Evolutionary conservation across 1,140 invertebrate genomes (phyloP).

Genomic region (Cotesia chilonis): DNA sequence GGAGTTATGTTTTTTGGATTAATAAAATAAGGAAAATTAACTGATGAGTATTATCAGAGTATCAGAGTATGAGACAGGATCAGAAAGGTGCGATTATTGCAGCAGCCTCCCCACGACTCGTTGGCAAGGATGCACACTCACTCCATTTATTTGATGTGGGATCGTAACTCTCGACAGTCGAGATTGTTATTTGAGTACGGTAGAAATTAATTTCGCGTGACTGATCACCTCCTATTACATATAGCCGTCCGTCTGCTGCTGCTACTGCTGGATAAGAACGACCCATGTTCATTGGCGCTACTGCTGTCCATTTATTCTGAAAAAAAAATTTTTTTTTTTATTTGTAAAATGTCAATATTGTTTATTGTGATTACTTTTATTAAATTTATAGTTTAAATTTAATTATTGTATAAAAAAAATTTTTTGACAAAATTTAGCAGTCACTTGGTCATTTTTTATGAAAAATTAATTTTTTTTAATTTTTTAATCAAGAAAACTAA

Average conservation of each 20-base stretch:
- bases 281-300: constrained; percentile 77
- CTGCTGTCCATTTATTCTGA: constrained; percentile 81
- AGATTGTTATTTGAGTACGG: constrained; percentile 81
- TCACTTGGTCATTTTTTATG: too few species aligned
- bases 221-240: constrained; percentile 84
- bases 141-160: constrained; percentile 81
- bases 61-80: constrained; percentile 46
- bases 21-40: too few species aligned
- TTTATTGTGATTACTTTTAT: too few species aligned
- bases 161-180: constrained; percentile 83
- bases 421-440: background rate
- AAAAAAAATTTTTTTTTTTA: constrained; percentile 38
- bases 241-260: constrained; percentile 81
- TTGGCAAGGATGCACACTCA: constrained; percentile 78
- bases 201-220: constrained; percentile 82
- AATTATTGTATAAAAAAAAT: constrained; percentile 14
- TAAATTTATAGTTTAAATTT: too few species aligned
- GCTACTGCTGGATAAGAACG: constrained; percentile 86
- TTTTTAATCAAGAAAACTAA: too few species aligned
- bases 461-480: too few species aligned
- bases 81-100: constrained; percentile 71
- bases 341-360: too few species aligned
- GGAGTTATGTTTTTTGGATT: background rate
- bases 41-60: background rate
- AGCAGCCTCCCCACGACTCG: constrained; percentile 85